These are phyloP conservation scores for Holacanthella duospinosa DNA, from an alignment of 2,888 invertebrate species.

Conservation along the genomic window DNA sequence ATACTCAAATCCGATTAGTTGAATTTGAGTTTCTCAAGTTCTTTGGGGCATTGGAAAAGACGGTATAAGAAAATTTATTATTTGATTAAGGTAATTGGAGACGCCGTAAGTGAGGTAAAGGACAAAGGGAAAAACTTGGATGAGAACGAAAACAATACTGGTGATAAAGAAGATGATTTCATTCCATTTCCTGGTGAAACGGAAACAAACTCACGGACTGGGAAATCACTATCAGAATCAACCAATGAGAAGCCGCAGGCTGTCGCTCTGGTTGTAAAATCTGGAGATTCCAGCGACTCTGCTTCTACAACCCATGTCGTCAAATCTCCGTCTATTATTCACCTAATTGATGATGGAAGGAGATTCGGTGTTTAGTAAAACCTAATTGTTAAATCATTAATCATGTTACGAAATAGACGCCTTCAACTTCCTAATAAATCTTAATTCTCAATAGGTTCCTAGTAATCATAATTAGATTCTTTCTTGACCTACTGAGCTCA, in stretches of 20 bases:
- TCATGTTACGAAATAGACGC: no score
- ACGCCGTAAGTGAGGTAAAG: neutral
- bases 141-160: neutral
- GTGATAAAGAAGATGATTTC: neutral
- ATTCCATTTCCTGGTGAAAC: neutral
- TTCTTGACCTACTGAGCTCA: neutral
- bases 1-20: no score
- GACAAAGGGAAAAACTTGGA: neutral
- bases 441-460: no score
- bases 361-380: conserved; percentile 3
- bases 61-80: no score
- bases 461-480: neutral
- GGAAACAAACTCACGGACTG: neutral
- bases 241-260: conserved; percentile 3
- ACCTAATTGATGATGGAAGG: conserved; percentile 1
- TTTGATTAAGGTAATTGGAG: no score
- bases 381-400: no score
- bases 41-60: no score
- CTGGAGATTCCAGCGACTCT: neutral
- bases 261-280: neutral
- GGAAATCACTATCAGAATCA: neutral
- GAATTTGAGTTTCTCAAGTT: no score
- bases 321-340: neutral
- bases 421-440: no score
- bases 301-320: neutral